Evolutionary conservation across 1,140 invertebrate genomes (phyloP).

Genomic region (Ctenoplectra terminalis): DNA sequence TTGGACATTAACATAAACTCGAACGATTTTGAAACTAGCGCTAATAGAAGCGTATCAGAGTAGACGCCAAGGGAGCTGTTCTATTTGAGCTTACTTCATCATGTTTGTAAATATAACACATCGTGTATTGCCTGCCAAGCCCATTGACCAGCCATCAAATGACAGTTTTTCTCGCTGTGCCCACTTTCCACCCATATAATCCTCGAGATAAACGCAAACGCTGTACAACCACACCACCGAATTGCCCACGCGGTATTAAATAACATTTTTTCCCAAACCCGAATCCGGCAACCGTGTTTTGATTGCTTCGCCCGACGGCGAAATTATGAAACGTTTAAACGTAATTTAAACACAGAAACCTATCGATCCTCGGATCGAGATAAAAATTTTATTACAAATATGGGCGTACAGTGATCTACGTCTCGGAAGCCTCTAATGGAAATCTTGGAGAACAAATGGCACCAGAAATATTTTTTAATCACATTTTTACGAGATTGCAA

Average conservation of each 20-base stretch:
- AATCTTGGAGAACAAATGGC: too few relatives aligned
- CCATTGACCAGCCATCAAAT: conserved; percentile 35
- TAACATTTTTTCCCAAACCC: conserved; percentile 14
- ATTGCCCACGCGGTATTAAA: conserved; percentile 49
- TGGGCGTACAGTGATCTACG: too few relatives aligned
- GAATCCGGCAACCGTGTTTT: conserved; percentile 1
- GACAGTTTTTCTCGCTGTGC: conserved; percentile 45
- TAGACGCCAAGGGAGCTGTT: neutral
- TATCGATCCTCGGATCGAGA: too few relatives aligned
- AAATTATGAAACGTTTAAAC: neutral
- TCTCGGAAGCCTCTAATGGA: too few relatives aligned
- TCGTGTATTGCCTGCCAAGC: conserved; percentile 23
- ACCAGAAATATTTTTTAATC: too few relatives aligned
- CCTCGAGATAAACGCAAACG: conserved; percentile 35
- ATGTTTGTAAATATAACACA: conserved; percentile 17
- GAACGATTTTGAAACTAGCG: neutral
- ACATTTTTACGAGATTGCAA: too few relatives aligned
- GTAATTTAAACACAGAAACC: neutral
- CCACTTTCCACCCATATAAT: conserved; percentile 53
- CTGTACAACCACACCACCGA: neutral
- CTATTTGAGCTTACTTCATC: conserved; percentile 2
- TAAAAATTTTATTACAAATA: too few relatives aligned
- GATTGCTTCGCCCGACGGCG: neutral
- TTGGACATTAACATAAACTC: neutral
- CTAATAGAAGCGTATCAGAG: neutral